A percentile compares a stretch with the other conserved stretches of the same genome.
Conservation (phyloP, 2,888 invertebrate species). For the Abrostola triplasia region DNA sequence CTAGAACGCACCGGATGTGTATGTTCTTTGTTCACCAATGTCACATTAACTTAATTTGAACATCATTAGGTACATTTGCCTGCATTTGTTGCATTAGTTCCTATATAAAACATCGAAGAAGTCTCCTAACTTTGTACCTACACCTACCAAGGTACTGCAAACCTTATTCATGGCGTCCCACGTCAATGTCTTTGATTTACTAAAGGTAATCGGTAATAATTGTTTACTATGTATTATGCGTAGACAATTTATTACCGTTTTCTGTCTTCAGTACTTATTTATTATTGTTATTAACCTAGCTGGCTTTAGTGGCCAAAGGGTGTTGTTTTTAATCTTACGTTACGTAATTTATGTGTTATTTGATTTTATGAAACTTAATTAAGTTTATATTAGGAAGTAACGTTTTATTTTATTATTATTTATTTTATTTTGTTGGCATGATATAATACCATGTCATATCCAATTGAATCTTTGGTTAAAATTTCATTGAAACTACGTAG, state of each 20-base stretch:
- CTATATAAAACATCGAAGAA: constrained; percentile 13
- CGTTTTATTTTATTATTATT: too few species aligned
- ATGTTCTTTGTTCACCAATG: constrained; percentile 62
- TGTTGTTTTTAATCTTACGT: not conserved
- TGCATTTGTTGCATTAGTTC: constrained; percentile 44
- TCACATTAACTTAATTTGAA: constrained; percentile 62
- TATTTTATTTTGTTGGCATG: too few species aligned
- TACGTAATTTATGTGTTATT: not conserved
- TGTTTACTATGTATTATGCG: constrained; percentile 9
- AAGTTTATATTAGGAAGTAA: not conserved
- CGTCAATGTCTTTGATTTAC: constrained; percentile 14
- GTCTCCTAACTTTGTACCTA: not conserved
- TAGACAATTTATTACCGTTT: constrained; percentile 18
- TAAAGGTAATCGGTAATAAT: constrained; percentile 17
- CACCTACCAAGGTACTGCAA: not conserved
- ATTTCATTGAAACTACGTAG: too few species aligned
- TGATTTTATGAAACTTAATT: not conserved
- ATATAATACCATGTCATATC: too few species aligned
- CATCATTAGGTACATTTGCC: constrained; percentile 41
- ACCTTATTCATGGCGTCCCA: not conserved
- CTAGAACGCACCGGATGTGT: constrained; percentile 64
- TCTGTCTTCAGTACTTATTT: constrained; percentile 23
- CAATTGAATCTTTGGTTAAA: too few species aligned
- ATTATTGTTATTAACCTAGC: constrained; percentile 16
- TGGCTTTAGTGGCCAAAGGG: constrained; percentile 2